Base-by-base conservation (phyloP, 1,140 invertebrate genomes). In the Leptinotarsa defecta region DNA sequence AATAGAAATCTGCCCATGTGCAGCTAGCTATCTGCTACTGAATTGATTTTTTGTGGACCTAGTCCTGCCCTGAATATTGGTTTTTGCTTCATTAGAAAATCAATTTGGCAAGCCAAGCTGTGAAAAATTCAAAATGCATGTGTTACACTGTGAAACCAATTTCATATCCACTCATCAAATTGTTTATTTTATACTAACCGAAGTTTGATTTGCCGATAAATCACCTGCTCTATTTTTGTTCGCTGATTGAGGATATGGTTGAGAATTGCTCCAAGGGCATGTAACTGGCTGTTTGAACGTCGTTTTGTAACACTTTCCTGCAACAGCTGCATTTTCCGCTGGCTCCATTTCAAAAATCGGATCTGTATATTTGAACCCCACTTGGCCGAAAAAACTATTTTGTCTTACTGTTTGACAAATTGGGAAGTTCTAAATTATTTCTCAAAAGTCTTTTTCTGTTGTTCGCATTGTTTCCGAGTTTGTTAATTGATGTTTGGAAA, bases 201-300 rank as follows among this genome's bases (percentile, higher is more conserved):
- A 24, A n/a, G 64, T 24, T 65, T 24, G 13, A 65, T 15, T 34
- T 70, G 13, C 71, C 22, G 71, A 15, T 63, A 22, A 20, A 19
- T 73, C 52, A 17, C 15, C 67, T 57, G 67, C 24, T 76, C 75
- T 80, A 76, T 80, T 80, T 79, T 78, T 79, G 74, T 71, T 76
- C 52, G 48, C 24, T 4, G 80, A 57, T 71, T 69, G 77, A 27
- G 76, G 77, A 79, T 81, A 79, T 65, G 81, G 79, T 52, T 80
- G 81, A 15, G 43, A 48, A 27, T 76, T 76, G 48, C 77, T 74
- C 81, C 81, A 81, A 65, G 81, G 81, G 65, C 81, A 81, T 68
- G 71, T 20, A 78, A 81, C 75, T 68, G 81, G 79, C 68, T 78
- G 79, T 49, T 78, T 78, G 52, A 61, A 61, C 34, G 77, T 77